Conservation (phyloP, 2,888 invertebrate genomes). For the Tipula lateralis region DNA sequence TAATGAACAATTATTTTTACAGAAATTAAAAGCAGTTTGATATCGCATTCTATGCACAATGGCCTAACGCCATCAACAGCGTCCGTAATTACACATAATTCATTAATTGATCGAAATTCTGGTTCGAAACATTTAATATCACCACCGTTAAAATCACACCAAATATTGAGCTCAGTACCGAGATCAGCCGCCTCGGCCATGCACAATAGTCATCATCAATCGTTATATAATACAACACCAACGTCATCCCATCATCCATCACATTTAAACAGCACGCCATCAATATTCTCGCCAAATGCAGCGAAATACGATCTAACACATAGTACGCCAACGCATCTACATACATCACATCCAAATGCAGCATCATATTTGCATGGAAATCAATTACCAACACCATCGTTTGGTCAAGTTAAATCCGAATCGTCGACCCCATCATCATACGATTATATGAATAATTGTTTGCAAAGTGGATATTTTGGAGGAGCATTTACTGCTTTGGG, state of each 20-base stretch:
- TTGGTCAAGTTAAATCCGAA: conserved; percentile 34
- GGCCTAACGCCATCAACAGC: neutral
- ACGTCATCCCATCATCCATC: conserved; percentile 35
- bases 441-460: conserved; percentile 49
- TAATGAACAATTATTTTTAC: no score
- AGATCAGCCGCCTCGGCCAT: neutral
- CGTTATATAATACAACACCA: conserved; percentile 32
- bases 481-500: conserved; percentile 45
- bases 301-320: conserved; percentile 14
- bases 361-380: conserved; percentile 11
- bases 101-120: conserved; percentile 29
- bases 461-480: conserved; percentile 43
- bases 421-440: conserved; percentile 36
- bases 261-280: neutral
- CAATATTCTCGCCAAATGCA: conserved; percentile 14
- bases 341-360: conserved; percentile 43
- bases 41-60: conserved; percentile 32
- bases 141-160: conserved; percentile 25
- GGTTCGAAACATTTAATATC: conserved; percentile 30
- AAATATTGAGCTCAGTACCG: conserved; percentile 20
- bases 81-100: neutral
- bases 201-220: conserved; percentile 21
- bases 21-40: conserved; percentile 47
- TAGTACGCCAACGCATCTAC: conserved; percentile 37
- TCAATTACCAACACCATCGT: conserved; percentile 31